phyloP scores from a whole-genome alignment of 1,140 invertebrate species.

The Trachelipus rathkii region DNA sequence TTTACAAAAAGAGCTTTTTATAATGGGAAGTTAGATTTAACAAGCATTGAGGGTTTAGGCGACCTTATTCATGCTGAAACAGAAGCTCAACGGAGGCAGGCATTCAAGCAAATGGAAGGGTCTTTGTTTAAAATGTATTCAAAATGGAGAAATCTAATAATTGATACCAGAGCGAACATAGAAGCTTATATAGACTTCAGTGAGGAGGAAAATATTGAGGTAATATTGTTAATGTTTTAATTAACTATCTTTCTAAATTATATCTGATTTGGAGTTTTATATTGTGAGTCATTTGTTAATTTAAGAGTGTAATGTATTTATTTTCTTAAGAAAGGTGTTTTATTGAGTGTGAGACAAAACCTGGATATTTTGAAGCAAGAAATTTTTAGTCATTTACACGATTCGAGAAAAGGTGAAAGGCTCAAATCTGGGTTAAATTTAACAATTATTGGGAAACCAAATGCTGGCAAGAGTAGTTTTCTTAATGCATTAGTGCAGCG shows the following conservation, averaged over 20 bases:
- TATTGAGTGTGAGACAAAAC: conserved; percentile 55
- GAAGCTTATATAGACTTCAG: conserved; percentile 87
- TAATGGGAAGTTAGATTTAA: conserved; percentile 81
- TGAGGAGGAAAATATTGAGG: conserved; percentile 74
- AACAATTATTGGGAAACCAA: conserved; percentile 70
- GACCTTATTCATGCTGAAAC: conserved; percentile 88
- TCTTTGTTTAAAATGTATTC: conserved; percentile 64
- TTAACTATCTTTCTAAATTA: conserved; percentile 22
- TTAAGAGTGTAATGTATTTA: neutral
- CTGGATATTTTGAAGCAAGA: conserved; percentile 53
- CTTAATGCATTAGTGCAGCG: conserved; percentile 71
- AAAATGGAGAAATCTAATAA: conserved; percentile 62
- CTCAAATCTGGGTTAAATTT: conserved; percentile 66
- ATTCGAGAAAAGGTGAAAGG: conserved; percentile 71
- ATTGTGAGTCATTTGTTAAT: neutral
- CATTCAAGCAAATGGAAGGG: conserved; percentile 71
- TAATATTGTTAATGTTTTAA: conserved; percentile 52
- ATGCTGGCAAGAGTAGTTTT: conserved; percentile 89
- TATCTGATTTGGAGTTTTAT: neutral
- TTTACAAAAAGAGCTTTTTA: conserved; percentile 78
- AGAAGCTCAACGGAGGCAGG: conserved; percentile 74
- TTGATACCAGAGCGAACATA: conserved; percentile 61
- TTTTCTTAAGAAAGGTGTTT: conserved; percentile 53
- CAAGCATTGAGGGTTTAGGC: conserved; percentile 79
- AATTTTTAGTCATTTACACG: conserved; percentile 61